Percentiles rank a stretch among this genome's conserved stretches.
Evolutionary conservation across 2,113 vertebrate genomes (phyloP).

Genomic region (Ceyx cyanopectus): DNA sequence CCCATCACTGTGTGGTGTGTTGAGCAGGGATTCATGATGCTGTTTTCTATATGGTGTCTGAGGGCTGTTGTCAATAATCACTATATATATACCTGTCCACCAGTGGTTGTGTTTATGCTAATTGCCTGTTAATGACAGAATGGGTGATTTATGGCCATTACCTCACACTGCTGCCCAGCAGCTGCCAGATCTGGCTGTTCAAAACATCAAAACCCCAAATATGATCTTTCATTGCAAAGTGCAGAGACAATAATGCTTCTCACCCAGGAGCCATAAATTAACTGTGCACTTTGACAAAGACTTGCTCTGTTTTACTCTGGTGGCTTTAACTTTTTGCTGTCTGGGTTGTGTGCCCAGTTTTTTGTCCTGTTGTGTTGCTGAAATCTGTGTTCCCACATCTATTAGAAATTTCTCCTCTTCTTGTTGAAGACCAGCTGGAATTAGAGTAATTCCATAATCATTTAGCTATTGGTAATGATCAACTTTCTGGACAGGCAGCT

Average conservation of each 20-base stretch:
- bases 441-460: neutral
- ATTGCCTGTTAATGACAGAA: neutral
- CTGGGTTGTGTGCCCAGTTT: no score
- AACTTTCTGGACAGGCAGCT: neutral
- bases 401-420: neutral
- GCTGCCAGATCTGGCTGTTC: no score
- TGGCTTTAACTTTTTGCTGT: neutral
- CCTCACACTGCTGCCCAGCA: neutral
- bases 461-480: neutral
- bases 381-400: neutral
- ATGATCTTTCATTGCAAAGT: neutral
- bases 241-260: neutral
- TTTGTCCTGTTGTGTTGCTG: neutral
- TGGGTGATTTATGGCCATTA: neutral
- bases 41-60: neutral
- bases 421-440: neutral
- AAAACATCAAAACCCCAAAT: neutral
- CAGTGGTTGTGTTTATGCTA: neutral
- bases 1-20: neutral
- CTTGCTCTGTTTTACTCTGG: neutral
- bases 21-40: neutral
- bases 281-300: neutral
- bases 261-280: neutral
- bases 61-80: neutral
- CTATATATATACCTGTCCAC: neutral